Conservation (phyloP, 2,113 vertebrate species). For the Dendropsophus ebraccatus region DNA sequence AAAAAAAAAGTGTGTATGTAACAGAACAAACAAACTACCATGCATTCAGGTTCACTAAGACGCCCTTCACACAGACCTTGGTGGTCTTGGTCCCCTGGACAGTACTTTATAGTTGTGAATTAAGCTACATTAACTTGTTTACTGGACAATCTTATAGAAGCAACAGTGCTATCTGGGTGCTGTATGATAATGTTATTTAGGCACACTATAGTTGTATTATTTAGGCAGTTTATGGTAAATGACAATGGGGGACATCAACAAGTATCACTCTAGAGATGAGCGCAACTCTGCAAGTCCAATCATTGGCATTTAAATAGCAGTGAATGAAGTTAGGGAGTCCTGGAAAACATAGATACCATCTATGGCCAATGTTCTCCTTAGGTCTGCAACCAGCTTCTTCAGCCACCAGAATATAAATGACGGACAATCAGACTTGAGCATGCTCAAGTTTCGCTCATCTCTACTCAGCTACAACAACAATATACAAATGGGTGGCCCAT, state of each 20-base stretch:
- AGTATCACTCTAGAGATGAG: background rate
- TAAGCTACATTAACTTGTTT: background rate
- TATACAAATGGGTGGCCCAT: too few relatives aligned
- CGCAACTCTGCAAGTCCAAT: background rate
- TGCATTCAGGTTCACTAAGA: too few relatives aligned
- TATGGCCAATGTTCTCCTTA: too few relatives aligned
- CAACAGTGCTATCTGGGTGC: background rate
- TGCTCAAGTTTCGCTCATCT: too few relatives aligned
- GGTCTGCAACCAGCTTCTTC: too few relatives aligned
- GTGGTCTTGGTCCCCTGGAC: background rate
- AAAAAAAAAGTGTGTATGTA: background rate
- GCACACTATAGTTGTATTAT: too few relatives aligned
- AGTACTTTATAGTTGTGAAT: background rate
- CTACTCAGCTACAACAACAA: too few relatives aligned
- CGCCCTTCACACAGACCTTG: background rate
- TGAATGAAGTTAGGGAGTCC: too few relatives aligned
- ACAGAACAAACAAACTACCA: too few relatives aligned
- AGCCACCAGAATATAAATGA: too few relatives aligned
- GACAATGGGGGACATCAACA: background rate
- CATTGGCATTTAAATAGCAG: background rate
- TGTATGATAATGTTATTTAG: background rate
- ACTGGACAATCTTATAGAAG: background rate
- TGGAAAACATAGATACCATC: too few relatives aligned
- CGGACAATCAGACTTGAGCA: too few relatives aligned
- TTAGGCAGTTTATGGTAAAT: background rate